Percentiles rank a stretch among this genome's conserved stretches.
Conservation (phyloP, 1,140 invertebrate genomes). For the Drosophila sp. region DNA sequence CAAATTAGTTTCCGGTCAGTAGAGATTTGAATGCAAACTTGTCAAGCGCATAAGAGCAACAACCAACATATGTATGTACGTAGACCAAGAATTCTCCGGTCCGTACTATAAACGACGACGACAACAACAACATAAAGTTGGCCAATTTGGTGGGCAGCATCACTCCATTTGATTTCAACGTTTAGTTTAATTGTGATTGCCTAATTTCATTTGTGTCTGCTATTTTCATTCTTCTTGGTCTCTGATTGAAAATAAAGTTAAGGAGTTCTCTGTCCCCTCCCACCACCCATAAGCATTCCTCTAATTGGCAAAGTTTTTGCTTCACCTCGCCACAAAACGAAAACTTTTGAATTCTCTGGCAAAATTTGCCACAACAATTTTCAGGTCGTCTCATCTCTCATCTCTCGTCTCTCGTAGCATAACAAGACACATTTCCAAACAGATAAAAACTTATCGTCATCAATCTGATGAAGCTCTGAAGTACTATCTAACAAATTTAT, state of each 20-base stretch:
- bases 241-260: no score
- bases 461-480: neutral
- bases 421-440: neutral
- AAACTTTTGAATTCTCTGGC: neutral
- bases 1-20: constrained; percentile 80
- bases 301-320: no score
- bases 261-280: no score
- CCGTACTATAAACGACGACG: no score
- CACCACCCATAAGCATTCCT: no score
- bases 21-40: constrained; percentile 72
- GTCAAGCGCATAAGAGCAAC: constrained; percentile 58
- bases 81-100: neutral
- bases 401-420: no score
- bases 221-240: no score
- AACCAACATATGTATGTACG: constrained; percentile 5
- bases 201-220: no score
- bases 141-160: no score
- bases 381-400: neutral
- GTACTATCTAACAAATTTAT: neutral
- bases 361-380: constrained; percentile 4
- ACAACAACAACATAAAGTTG: no score
- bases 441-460: constrained; percentile 2
- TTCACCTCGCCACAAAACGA: neutral
- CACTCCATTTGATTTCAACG: no score
- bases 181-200: no score